phyloP scores from a whole-genome alignment of 2,888 invertebrate species.

The Pterobdella sp. region DNA sequence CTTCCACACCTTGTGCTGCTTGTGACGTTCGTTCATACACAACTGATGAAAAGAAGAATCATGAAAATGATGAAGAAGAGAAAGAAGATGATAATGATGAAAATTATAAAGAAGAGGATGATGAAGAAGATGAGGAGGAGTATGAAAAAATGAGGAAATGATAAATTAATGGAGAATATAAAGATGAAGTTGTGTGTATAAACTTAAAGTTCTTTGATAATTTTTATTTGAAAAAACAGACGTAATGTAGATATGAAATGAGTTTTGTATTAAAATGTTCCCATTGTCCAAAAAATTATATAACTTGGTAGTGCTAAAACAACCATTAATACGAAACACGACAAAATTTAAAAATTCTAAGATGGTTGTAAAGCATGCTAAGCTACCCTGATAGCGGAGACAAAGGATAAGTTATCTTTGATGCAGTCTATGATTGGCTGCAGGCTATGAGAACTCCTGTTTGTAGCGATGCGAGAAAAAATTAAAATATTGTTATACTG shows the following conservation, averaged over 20 bases:
- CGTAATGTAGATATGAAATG: too few relatives aligned
- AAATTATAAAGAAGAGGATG: too few relatives aligned
- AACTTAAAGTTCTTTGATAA: too few relatives aligned
- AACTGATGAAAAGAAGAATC: conserved; percentile 53
- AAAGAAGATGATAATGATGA: background rate
- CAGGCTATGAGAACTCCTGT: background rate
- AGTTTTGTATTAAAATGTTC: too few relatives aligned
- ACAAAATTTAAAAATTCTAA: background rate
- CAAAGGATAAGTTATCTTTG: background rate
- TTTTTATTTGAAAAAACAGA: too few relatives aligned
- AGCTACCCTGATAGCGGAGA: background rate
- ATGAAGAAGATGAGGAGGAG: background rate
- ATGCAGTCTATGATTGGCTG: background rate
- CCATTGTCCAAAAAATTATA: too few relatives aligned
- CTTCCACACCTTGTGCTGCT: conserved; percentile 94
- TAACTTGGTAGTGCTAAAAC: too few relatives aligned
- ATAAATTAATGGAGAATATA: background rate
- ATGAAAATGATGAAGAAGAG: background rate
- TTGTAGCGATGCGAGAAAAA: background rate
- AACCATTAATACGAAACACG: too few relatives aligned
- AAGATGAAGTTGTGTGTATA: too few relatives aligned
- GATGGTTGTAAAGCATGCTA: background rate
- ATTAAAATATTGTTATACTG: too few relatives aligned
- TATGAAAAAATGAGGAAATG: background rate
- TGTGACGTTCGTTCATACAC: conserved; percentile 65